phyloP scores from a whole-genome alignment of 2,888 invertebrate species.

The Eupeodes luniger region DNA sequence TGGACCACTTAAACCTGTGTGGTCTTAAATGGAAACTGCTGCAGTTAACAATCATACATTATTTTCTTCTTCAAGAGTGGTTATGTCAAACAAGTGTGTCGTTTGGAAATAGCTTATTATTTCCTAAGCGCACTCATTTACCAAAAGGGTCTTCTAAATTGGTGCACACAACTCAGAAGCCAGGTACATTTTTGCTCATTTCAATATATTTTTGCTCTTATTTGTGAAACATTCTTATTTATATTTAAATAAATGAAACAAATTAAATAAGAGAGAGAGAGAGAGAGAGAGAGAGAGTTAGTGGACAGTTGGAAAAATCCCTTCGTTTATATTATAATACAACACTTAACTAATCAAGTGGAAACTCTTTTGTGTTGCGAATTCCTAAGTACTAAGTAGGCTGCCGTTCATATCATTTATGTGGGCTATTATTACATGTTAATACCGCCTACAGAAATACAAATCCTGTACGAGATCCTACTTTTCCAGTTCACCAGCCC shows the following conservation, averaged over 20 bases:
- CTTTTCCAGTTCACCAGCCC: constrained; percentile 46
- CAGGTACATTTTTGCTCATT: constrained; percentile 38
- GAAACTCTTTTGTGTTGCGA: constrained; percentile 56
- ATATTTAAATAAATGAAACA: constrained; percentile 38
- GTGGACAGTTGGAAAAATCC: constrained; percentile 10
- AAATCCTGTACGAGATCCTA: constrained; percentile 24
- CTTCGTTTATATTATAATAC: constrained; percentile 15
- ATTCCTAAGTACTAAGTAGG: constrained; percentile 40
- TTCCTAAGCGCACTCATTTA: constrained; percentile 40
- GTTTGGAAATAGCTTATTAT: constrained; percentile 22
- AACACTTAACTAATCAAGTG: constrained; percentile 61
- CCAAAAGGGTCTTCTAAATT: constrained; percentile 14
- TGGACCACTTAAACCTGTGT: constrained; percentile 60
- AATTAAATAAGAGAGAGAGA: background rate
- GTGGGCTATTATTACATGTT: constrained; percentile 65
- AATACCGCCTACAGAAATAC: constrained; percentile 57
- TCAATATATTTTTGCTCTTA: constrained; percentile 13
- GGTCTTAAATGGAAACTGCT: constrained; percentile 56
- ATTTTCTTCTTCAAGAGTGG: constrained; percentile 47
- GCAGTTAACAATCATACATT: constrained; percentile 44
- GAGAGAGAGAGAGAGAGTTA: background rate
- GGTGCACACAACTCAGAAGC: background rate
- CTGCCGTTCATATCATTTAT: constrained; percentile 40
- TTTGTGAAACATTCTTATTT: constrained; percentile 11
- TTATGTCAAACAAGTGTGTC: constrained; percentile 45